Evolutionary conservation across 2,797 vertebrate genomes (phyloP), one percentile per base, ranked within the genome.

Genomic region (Molossus alvarezi): DNA sequence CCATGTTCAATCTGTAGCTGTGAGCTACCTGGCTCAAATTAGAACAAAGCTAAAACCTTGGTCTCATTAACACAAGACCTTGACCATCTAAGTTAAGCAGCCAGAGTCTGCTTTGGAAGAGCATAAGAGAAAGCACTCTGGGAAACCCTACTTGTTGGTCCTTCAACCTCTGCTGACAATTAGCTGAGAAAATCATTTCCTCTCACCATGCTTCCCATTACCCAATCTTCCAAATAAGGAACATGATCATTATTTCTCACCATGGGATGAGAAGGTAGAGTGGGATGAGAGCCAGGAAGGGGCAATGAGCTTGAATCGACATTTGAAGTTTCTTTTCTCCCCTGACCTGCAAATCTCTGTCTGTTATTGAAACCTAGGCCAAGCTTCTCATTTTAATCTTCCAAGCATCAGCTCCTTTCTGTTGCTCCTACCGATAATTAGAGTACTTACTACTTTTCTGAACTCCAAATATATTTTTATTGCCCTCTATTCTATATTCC

Each of bases 171-270:
- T 91, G 53, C 73, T 96, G 84, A 97, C 93, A 96, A 94, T 96
- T 94, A 96, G 89, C 51, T 91, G 86, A 95, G 86, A 90, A 97
- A 95, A 86, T 88, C 86, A 93, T 95, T 96, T 97, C 71, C 83
- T 93, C 82, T 90, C 91, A 86, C 80, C 90, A 94, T 51, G 95
- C 37, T 88, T 91, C 87, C 77, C 90, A 45, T 45, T 45, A 97
- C 75, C 82, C 93, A 94, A 33, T 93, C 91, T 96, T 96, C 95
- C 79, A 93, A 96, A 64, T 91, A 41, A 1, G 9, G 65, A 91
- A 93, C 25, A n/a, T 87, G 93, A 86, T 96, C 87, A 81, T 94
- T 95, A 96, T 95, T 94, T 96, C 96, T 95, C 93, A 94, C 91
- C 84, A 91, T 77, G 76, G 71, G 60, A 91, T 75, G 79, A 95